Conservation (phyloP, 2,113 vertebrate genomes). For the Phalacrocorax brasilianus region DNA sequence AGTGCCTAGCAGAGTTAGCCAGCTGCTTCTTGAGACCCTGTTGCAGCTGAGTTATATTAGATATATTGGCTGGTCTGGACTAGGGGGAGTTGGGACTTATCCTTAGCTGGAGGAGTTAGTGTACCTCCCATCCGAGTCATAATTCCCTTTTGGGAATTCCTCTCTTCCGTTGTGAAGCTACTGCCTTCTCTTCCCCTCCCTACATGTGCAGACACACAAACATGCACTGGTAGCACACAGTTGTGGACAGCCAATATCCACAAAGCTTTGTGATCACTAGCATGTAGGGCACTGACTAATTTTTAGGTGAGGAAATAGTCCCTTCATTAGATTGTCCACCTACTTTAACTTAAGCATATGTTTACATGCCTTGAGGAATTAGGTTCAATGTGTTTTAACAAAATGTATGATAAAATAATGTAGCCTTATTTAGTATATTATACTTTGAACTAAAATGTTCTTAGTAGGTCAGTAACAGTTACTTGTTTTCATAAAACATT, state of each 20-base stretch:
- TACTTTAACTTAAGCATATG: neutral
- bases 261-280: neutral
- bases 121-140: neutral
- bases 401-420: neutral
- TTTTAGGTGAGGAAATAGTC: neutral
- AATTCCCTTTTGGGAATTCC: neutral
- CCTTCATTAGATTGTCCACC: neutral
- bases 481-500: neutral
- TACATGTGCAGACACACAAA: accelerated
- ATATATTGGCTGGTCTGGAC: neutral
- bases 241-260: neutral
- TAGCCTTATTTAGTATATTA: neutral
- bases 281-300: neutral
- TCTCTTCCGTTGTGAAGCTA: neutral
- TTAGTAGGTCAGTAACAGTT: neutral
- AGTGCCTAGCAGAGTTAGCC: neutral
- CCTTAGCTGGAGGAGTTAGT: neutral
- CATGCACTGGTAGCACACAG: accelerated
- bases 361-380: neutral
- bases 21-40: neutral
- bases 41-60: neutral
- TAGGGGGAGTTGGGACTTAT: neutral
- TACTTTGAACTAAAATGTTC: neutral
- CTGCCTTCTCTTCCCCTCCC: neutral
- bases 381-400: neutral